These are phyloP conservation scores for Trichoplusia ni DNA, from an alignment of 1,140 invertebrate species.

Conservation along the genomic window DNA sequence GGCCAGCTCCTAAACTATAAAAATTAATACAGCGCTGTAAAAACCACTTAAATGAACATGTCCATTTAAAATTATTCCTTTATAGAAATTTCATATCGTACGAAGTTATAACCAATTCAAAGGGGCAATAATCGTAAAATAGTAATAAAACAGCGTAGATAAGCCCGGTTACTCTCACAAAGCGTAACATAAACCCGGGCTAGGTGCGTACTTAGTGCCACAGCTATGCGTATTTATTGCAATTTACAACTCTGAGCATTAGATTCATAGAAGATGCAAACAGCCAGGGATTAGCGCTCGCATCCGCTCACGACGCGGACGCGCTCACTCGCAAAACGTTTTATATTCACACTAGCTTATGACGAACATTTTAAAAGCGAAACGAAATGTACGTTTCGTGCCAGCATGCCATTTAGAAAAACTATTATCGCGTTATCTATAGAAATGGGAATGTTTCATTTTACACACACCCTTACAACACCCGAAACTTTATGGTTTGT, in stretches of 20 bases:
- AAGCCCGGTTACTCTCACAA: constrained; percentile 64
- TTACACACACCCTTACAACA: constrained; percentile 22
- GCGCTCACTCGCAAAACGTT: neutral
- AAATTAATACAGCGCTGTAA: constrained; percentile 63
- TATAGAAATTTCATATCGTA: constrained; percentile 79
- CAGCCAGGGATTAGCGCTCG: constrained; percentile 7
- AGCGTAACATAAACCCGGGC: constrained; percentile 55
- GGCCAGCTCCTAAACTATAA: constrained; percentile 44
- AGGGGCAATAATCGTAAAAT: constrained; percentile 78
- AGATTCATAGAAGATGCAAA: constrained; percentile 37
- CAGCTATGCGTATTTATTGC: constrained; percentile 48
- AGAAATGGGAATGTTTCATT: constrained; percentile 32
- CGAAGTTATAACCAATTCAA: constrained; percentile 75
- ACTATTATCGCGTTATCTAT: constrained; percentile 39
- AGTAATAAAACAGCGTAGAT: constrained; percentile 73
- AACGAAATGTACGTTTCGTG: constrained; percentile 29
- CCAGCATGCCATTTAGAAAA: constrained; percentile 36
- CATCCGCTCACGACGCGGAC: neutral
- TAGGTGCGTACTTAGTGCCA: constrained; percentile 45
- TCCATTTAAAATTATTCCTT: constrained; percentile 73
- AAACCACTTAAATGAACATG: constrained; percentile 71
- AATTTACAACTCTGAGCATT: constrained; percentile 38
- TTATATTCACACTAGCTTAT: constrained; percentile 14
- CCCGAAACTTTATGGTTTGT: constrained; percentile 7
- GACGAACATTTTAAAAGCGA: constrained; percentile 27